Base-by-base conservation (phyloP, 2,888 invertebrate genomes). In the Thalpophila matura region DNA sequence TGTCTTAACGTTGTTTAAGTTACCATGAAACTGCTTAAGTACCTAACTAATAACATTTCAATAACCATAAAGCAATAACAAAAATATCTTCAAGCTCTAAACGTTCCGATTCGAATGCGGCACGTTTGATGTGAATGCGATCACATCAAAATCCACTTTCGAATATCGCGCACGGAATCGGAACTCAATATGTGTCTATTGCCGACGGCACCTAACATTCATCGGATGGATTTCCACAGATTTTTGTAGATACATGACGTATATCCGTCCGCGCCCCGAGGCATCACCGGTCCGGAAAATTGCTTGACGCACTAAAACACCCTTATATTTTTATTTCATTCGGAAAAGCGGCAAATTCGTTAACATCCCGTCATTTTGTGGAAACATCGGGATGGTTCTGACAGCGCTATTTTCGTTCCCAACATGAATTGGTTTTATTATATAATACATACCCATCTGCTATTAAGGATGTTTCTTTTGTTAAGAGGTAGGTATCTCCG, bases 291-390 rank as follows among this genome's bases (percentile, higher is more conserved):
- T 47, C 62, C 66, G 70, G 75, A 70, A 80, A 80, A 81, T 79
- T 64, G 56, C 57, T 77, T 53, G 75, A 49, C 55, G 53, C 58
- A 64, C 69, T 73, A 67, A 73, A 80, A 77, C 59, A 67, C 38
- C 63, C 46, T 54, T 55, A 56, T 51, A 45, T 75, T 77, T 65
- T 78, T 75, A 71, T 77, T 64, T 64, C 53, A 63, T 69, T 72
- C 59, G 54, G 57, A 63, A 67, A 55, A 40, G 42, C 24, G 55
- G 56, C 51, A 58, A 74, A 63, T 77, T 70, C 50, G 49, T 58
- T 64, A 68, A 70, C 26, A 27, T 59, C 46, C 50, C 33, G 35
- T n/a, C 50, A 65, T 63, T 57, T 56, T 43, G 27, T 53, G 20
- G 12, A 55, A n/a, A 20, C 33, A 20, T 29, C 43, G 35, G 31